Percentiles rank a stretch among this genome's conserved stretches.
Evolutionary conservation across 2,113 vertebrate genomes (phyloP).

Genomic region (Puntigrus tetrazona): DNA sequence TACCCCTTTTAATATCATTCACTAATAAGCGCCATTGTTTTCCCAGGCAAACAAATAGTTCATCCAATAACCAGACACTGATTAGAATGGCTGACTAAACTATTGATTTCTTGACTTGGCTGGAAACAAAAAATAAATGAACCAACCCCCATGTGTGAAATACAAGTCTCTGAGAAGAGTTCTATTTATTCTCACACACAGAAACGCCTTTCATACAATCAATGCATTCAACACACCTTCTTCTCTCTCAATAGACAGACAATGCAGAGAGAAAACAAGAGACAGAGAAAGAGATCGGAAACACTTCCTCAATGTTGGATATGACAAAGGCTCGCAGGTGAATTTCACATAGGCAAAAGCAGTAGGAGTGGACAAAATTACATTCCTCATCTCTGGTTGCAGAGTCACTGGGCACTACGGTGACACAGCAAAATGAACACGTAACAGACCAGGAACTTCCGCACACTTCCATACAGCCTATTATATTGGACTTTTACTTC

Average conservation of each 20-base stretch:
- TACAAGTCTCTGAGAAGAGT: constrained; percentile 30
- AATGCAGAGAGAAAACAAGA: constrained; percentile 22
- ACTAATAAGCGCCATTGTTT: neutral
- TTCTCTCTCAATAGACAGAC: constrained; percentile 30
- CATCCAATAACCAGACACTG: constrained; percentile 12
- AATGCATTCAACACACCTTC: constrained; percentile 48
- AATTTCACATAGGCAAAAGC: constrained; percentile 29
- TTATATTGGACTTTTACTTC: neutral
- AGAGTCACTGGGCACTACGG: constrained; percentile 1
- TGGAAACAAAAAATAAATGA: neutral
- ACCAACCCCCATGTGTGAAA: constrained; percentile 36
- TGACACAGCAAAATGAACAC: constrained; percentile 37
- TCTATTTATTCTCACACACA: constrained; percentile 28
- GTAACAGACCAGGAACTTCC: neutral
- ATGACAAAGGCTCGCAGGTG: constrained; percentile 45
- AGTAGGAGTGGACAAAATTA: constrained; percentile 44
- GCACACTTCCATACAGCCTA: neutral
- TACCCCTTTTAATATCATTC: neutral
- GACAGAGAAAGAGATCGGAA: constrained; percentile 32
- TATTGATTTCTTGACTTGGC: neutral
- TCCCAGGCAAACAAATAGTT: neutral
- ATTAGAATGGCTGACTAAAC: neutral
- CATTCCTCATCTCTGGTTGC: constrained; percentile 53
- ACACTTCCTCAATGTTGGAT: constrained; percentile 37
- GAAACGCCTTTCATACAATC: constrained; percentile 44